Evolutionary conservation across 2,113 vertebrate genomes (phyloP).

Genomic region (Calyptomena viridis): DNA sequence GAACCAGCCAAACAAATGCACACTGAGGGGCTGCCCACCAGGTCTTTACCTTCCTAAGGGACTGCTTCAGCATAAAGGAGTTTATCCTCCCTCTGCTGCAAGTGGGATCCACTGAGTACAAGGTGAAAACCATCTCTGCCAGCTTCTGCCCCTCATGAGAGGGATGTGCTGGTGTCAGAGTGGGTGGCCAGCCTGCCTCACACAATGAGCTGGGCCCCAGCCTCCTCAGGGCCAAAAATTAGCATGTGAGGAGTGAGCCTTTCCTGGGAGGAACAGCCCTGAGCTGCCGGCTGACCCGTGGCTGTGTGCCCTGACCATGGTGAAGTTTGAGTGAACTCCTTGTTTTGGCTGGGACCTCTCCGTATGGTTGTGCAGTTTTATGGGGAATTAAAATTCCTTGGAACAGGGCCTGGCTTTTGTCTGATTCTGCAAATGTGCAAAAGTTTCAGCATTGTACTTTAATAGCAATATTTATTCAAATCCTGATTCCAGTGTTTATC

Average conservation of each 20-base stretch:
- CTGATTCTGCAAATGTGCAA: neutral
- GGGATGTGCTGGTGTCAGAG: neutral
- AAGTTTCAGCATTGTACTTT: conserved; percentile 34
- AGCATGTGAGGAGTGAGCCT: neutral
- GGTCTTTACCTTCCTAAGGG: neutral
- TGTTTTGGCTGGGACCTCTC: neutral
- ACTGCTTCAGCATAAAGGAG: neutral
- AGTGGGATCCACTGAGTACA: neutral
- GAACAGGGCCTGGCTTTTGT: conserved; percentile 11
- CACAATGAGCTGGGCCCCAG: neutral
- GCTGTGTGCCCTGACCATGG: neutral
- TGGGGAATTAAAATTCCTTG: conserved; percentile 16
- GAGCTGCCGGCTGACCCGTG: neutral
- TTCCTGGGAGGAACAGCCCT: accelerated
- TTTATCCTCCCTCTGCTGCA: neutral
- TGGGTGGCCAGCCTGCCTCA: accelerated
- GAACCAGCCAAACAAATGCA: neutral
- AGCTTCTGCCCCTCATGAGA: neutral
- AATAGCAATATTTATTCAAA: conserved; percentile 46
- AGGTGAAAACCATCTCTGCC: neutral
- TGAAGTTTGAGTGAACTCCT: neutral
- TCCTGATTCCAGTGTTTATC: conserved; percentile 12
- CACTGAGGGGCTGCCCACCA: neutral
- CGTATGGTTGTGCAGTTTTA: neutral
- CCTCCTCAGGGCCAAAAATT: neutral